Conservation (phyloP, 2,888 invertebrate species). For the Drosophila kanekoi region DNA sequence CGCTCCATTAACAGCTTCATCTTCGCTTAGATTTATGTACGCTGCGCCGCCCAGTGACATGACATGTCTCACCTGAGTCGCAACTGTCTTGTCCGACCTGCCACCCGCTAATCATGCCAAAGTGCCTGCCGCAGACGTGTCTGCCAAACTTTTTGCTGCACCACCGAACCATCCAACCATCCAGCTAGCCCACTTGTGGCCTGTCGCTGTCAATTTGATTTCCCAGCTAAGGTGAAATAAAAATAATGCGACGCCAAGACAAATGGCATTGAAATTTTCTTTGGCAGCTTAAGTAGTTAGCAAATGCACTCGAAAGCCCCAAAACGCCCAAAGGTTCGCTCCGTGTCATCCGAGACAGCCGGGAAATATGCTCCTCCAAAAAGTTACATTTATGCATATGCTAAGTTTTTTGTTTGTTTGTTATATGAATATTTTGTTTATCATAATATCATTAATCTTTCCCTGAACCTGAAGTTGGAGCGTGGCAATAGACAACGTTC, state of each 20-base stretch:
- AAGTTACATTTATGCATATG: neutral
- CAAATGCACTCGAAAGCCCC: slow-evolving; percentile 11
- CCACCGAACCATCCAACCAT: neutral
- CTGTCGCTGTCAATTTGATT: slow-evolving; percentile 76
- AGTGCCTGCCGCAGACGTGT: slow-evolving; percentile 57
- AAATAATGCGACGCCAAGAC: slow-evolving; percentile 46
- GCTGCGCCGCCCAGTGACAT: slow-evolving; percentile 46
- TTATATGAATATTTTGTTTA: neutral
- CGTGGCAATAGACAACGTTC: too few relatives aligned
- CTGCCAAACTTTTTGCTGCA: slow-evolving; percentile 31
- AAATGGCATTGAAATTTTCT: slow-evolving; percentile 59
- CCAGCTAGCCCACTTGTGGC: slow-evolving; percentile 53
- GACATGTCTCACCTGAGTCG: slow-evolving; percentile 52
- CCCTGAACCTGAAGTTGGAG: too few relatives aligned
- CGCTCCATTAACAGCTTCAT: slow-evolving; percentile 14
- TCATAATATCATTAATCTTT: slow-evolving; percentile 2
- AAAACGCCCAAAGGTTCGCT: neutral
- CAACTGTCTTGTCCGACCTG: slow-evolving; percentile 34
- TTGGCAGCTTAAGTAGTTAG: slow-evolving; percentile 70
- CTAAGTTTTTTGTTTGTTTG: neutral
- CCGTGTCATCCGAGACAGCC: too few relatives aligned
- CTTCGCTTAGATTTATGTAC: slow-evolving; percentile 62
- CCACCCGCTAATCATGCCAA: slow-evolving; percentile 58
- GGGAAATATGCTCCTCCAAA: too few relatives aligned
- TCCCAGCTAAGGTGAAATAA: slow-evolving; percentile 23